Conservation (phyloP, 2,113 vertebrate species). For the Mandrillus leucophaeus region DNA sequence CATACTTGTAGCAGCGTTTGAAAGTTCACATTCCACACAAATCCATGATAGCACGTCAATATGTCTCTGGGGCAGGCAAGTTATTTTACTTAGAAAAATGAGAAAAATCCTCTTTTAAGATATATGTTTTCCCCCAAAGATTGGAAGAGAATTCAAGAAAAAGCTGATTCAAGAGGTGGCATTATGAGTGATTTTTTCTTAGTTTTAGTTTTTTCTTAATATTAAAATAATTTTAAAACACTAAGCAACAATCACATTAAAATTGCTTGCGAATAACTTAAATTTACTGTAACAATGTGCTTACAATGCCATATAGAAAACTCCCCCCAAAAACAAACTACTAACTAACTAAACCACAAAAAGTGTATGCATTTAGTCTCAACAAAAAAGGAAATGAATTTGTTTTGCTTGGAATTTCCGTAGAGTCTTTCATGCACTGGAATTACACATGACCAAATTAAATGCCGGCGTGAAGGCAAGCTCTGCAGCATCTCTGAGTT, state of each 20-base stretch:
- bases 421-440: neutral
- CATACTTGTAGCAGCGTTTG: neutral
- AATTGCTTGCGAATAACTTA: neutral
- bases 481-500: neutral
- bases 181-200: no score
- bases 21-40: neutral
- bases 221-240: neutral
- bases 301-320: neutral
- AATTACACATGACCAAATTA: neutral
- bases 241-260: neutral
- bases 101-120: neutral
- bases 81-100: neutral
- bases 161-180: neutral
- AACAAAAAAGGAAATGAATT: neutral
- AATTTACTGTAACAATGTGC: neutral
- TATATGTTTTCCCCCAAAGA: neutral
- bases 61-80: neutral
- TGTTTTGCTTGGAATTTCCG: neutral
- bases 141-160: neutral
- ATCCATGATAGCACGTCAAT: neutral
- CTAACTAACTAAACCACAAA: neutral
- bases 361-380: neutral
- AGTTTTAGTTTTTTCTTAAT: neutral
- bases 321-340: neutral
- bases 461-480: neutral